A percentile compares a stretch with the other conserved stretches of the same genome.
These are phyloP conservation scores for Cheumatopsyche charites DNA, from an alignment of 1,140 invertebrate species.

Conservation along the genomic window DNA sequence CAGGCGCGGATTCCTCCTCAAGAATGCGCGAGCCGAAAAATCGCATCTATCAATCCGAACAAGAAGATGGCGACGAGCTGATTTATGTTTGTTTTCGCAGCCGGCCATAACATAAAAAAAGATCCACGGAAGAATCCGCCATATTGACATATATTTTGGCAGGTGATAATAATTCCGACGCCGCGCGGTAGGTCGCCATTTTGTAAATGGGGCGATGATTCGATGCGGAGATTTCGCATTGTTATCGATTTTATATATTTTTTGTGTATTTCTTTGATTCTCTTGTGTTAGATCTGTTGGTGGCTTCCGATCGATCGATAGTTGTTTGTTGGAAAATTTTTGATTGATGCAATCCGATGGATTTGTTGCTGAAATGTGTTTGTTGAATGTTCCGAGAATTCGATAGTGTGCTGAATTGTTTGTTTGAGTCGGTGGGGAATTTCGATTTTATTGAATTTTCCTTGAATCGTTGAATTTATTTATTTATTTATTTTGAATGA, in stretches of 20 bases:
- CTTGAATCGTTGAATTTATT: too few species aligned
- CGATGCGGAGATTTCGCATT: too few species aligned
- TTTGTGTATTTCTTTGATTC: neutral
- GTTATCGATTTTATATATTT: slow-evolving; percentile 1
- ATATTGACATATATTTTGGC: slow-evolving; percentile 45
- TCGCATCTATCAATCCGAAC: slow-evolving; percentile 43
- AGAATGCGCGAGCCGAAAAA: slow-evolving; percentile 22
- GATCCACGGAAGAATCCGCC: slow-evolving; percentile 35
- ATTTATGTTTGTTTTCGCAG: slow-evolving; percentile 46
- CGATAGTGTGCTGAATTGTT: too few species aligned
- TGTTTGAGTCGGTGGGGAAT: too few species aligned
- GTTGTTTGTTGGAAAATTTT: too few species aligned
- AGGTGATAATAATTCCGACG: slow-evolving; percentile 46
- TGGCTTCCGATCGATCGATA: too few species aligned
- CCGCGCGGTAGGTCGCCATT: slow-evolving; percentile 7
- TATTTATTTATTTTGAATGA: too few species aligned
- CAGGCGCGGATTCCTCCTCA: neutral
- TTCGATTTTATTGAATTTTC: too few species aligned
- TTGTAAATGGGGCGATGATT: too few species aligned
- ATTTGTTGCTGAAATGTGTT: too few species aligned
- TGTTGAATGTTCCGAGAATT: too few species aligned
- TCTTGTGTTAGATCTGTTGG: neutral
- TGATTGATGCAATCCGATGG: too few species aligned
- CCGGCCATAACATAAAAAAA: slow-evolving; percentile 45
- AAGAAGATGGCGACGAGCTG: slow-evolving; percentile 20